Evolutionary conservation across 2,888 invertebrate species (phyloP), one percentile per base, ranked within the genome.

Genomic region (Tethea ocularis): DNA sequence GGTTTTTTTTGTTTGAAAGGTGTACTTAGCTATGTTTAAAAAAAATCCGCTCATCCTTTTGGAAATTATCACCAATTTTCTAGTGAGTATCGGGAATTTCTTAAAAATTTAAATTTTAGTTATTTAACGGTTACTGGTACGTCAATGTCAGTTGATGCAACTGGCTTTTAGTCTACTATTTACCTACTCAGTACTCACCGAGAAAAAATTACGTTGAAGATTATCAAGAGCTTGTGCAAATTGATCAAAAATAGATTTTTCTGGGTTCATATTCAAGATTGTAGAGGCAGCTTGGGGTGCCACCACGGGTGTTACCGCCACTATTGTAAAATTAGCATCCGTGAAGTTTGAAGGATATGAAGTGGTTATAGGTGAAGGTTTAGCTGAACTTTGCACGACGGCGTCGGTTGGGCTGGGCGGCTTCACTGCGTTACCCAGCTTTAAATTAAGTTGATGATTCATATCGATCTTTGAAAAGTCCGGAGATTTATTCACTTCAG

Each of bases 141-240:
- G n/a, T n/a, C n/a, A n/a, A n/a, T n/a, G n/a, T n/a, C n/a, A n/a
- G n/a, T n/a, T n/a, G n/a, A n/a, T n/a, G n/a, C 33, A 33, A 33
- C 33, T 33, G 11, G 11, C 33, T 2, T 33, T 33, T 7, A 24
- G 24, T 33, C n/a, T n/a, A n/a, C n/a, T 33, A 10, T 10, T 7
- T 26, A n/a, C 13, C 5, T 58, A 29, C 10, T 10, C 10, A 29
- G 0, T 33, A 62, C 78, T 74, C 71, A 84, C 85, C 74, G 63
- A 56, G 63, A 81, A 84, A 64, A 85, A 80, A 59, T 72, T 75
- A 38, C 75, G 71, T 58, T 86, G 80, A 36, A 86, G 72, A 38
- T 65, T 51, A 51, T 82, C 77, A 33, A 86, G 64, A n/a, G 74
- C 68, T 55, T 58, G 52, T n/a, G 36, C 52, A 54, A 65, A 68